phyloP scores from a whole-genome alignment of 2,888 invertebrate genomes.

The Pyrgus malvae region DNA sequence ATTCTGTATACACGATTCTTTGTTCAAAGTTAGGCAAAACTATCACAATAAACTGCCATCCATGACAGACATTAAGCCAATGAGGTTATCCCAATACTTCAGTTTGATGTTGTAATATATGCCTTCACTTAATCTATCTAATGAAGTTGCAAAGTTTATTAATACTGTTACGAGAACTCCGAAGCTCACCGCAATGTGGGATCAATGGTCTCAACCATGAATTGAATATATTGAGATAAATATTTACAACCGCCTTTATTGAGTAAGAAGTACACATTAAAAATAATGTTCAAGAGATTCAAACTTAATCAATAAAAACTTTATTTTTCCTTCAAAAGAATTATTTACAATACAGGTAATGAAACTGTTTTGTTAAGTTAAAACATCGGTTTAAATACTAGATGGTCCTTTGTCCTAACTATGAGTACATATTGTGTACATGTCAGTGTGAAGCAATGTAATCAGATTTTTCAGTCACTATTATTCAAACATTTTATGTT shows the following conservation, averaged over 20 bases:
- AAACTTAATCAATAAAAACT: not conserved
- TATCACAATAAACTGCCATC: not conserved
- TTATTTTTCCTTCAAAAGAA: not conserved
- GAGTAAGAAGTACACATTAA: not conserved
- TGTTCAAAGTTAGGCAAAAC: no score
- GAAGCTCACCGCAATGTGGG: slow-evolving; percentile 16
- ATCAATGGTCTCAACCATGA: slow-evolving; percentile 13
- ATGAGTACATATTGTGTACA: not conserved
- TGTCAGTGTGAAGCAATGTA: no score
- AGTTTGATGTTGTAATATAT: slow-evolving; percentile 10
- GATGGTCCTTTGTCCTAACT: not conserved
- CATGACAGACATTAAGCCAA: not conserved
- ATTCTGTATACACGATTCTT: no score
- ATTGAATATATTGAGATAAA: slow-evolving; percentile 16
- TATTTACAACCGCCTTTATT: not conserved
- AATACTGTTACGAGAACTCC: slow-evolving; percentile 13
- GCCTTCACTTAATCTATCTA: slow-evolving; percentile 11
- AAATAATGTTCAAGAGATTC: not conserved
- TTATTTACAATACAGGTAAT: not conserved
- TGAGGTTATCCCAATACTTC: not conserved
- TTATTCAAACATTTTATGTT: slow-evolving; percentile 2
- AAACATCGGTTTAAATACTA: not conserved
- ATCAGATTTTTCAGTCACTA: slow-evolving; percentile 5
- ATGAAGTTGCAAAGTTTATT: slow-evolving; percentile 21
- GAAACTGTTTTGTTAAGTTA: not conserved